Base-by-base conservation (phyloP, 1,140 invertebrate genomes). In the Tetramorium alpestre region DNA sequence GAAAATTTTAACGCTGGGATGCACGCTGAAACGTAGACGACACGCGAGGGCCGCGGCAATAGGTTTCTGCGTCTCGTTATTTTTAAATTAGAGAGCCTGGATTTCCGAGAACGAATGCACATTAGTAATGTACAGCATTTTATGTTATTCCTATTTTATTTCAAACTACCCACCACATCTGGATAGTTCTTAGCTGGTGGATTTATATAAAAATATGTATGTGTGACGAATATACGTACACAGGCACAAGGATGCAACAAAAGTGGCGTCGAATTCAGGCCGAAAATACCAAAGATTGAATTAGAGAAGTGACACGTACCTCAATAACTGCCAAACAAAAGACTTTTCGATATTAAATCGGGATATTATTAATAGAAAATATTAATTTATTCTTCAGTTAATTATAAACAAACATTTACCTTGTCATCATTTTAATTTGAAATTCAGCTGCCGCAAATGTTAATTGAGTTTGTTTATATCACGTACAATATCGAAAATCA, bases 61-160 rank as follows among this genome's bases (percentile, higher is more conserved):
- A 73, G 80, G 62, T 84, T 60, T 28, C 44, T 38, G 80, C 49
- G 69, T 73, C 80, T 84, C 80, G 69, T 84, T 84, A 84, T 84
- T 84, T 84, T 84, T 84, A 73, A 73, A 84, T 84, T 84, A 84
- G 80, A 84, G 51, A 22, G 18, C 25, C 41, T 18, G 67, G 22
- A 18, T 13, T 73, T 54, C 51, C 54, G 41, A 49, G 58, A 73
- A 84, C 80, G 13, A 82, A 18, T 73, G 41, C 54, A 22, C 28
- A 4, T 16, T n/a, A 7, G 18, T 25, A 18, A 16, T 13, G 28
- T 33, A 2, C 1, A 33, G 16, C 49, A 22, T 28, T 58, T 18
- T 16, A 28, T 69, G 54, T 84, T 73, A 25, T 49, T 84, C 54
- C 13, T 60, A 2, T 28, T 7, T 60, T 58, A 60, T 38, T n/a